Evolutionary conservation across 2,888 invertebrate genomes (phyloP).

Genomic region (Eupelmus urozonus): DNA sequence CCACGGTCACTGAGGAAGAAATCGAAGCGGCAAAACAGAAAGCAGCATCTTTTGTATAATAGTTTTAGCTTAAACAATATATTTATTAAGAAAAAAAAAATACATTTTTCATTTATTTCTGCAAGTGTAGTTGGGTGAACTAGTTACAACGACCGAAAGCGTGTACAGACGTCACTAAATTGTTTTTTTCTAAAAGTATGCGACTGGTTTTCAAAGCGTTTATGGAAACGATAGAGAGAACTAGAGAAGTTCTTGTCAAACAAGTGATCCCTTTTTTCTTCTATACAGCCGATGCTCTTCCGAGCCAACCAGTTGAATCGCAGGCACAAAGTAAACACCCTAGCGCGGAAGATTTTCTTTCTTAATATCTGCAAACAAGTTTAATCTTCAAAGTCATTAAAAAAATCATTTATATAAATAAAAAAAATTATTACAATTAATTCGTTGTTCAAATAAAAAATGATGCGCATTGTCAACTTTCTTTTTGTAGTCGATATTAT

Average conservation of each 20-base stretch:
- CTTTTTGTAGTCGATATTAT: not conserved
- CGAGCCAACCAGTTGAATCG: no score
- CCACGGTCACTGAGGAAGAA: constrained; percentile 84
- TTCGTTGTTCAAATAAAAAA: no score
- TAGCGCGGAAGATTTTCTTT: not conserved
- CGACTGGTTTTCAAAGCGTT: constrained; percentile 44
- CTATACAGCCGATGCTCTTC: constrained; percentile 12
- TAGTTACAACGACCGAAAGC: constrained; percentile 24
- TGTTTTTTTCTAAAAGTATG: constrained; percentile 27
- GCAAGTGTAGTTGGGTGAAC: not conserved
- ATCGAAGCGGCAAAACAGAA: constrained; percentile 81
- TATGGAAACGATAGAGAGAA: constrained; percentile 43
- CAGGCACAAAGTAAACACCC: not conserved
- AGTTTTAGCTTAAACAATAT: constrained; percentile 19
- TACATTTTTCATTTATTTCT: not conserved
- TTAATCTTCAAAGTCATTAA: no score
- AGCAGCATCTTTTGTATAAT: constrained; percentile 77
- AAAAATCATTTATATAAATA: no score
- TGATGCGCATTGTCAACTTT: not conserved
- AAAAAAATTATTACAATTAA: no score
- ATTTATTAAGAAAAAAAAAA: constrained; percentile 25
- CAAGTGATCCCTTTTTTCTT: constrained; percentile 24
- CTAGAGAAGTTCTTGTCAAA: constrained; percentile 38
- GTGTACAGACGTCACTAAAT: constrained; percentile 23
- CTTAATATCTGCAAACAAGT: not conserved